Conservation (phyloP, 2,113 vertebrate genomes). For the Carassius carassius region DNA sequence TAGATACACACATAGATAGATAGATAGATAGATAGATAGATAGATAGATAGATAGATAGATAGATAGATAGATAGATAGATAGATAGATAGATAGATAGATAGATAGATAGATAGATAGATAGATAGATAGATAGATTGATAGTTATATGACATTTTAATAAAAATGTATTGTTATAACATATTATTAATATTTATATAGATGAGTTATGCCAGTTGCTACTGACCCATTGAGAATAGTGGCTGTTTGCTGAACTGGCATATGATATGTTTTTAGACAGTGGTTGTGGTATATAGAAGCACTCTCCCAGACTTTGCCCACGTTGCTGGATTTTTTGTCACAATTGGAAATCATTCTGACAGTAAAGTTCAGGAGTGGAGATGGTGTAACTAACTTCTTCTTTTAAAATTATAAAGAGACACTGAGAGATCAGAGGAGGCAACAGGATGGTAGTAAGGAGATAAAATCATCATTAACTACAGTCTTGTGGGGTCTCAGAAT, state of each 20-base stretch:
- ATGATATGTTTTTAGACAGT: background rate
- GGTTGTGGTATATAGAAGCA: background rate
- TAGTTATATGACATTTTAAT: too few relatives aligned
- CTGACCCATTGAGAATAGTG: background rate
- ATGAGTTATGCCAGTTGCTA: background rate
- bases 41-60: too few relatives aligned
- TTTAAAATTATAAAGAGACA: conserved; percentile 42
- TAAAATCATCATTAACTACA: conserved; percentile 49
- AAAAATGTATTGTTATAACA: too few relatives aligned
- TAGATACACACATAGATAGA: too few relatives aligned
- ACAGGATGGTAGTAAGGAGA: conserved; percentile 38
- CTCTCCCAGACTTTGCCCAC: background rate
- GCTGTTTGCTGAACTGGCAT: background rate
- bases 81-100: too few relatives aligned
- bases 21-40: too few relatives aligned
- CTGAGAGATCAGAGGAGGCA: conserved; percentile 41
- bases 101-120: too few relatives aligned
- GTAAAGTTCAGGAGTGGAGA: conserved; percentile 33
- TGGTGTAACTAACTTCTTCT: conserved; percentile 39
- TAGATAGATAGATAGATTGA: too few relatives aligned
- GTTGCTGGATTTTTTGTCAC: conserved; percentile 8
- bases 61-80: too few relatives aligned
- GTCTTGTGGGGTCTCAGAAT: conserved; percentile 37
- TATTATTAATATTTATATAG: background rate
- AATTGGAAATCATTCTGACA: conserved; percentile 39